phyloP scores from a whole-genome alignment of 2,113 vertebrate species.

The Anhinga rufa region DNA sequence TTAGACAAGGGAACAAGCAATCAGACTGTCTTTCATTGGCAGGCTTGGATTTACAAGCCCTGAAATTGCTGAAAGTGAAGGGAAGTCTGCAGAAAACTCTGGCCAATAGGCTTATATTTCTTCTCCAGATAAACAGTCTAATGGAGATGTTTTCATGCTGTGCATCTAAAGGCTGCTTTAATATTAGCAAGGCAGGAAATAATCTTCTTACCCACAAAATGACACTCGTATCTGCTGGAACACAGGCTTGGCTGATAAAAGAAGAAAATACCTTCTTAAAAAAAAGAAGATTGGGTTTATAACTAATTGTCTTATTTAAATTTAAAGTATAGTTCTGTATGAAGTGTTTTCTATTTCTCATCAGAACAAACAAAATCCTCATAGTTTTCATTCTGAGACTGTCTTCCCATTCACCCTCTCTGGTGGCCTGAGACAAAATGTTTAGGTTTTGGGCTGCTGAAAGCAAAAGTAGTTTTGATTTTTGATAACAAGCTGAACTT shows the following conservation, averaged over 20 bases:
- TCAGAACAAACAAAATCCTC: not conserved
- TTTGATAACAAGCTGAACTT: not conserved
- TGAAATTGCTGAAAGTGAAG: not conserved
- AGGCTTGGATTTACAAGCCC: not conserved
- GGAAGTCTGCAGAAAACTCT: not conserved
- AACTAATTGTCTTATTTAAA: not conserved
- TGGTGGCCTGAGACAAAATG: not conserved
- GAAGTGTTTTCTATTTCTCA: not conserved
- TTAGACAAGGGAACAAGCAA: not conserved
- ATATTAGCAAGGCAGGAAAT: not conserved
- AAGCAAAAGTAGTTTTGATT: not conserved
- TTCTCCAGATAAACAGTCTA: not conserved
- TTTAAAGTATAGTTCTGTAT: not conserved
- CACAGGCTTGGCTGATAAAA: not conserved
- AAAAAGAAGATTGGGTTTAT: not conserved
- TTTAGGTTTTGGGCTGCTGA: not conserved
- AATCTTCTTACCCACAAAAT: not conserved
- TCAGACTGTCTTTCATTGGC: not conserved
- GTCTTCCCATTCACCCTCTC: not conserved
- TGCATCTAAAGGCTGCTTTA: not conserved
- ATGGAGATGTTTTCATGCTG: not conserved
- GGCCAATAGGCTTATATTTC: not conserved
- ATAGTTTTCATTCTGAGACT: not conserved
- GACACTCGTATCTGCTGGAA: not conserved
- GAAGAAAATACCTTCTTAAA: not conserved